Percentiles rank a stretch among this genome's conserved stretches.
phyloP scores from a whole-genome alignment of 2,113 vertebrate genomes.

The Nothocercus nigrocapillus region DNA sequence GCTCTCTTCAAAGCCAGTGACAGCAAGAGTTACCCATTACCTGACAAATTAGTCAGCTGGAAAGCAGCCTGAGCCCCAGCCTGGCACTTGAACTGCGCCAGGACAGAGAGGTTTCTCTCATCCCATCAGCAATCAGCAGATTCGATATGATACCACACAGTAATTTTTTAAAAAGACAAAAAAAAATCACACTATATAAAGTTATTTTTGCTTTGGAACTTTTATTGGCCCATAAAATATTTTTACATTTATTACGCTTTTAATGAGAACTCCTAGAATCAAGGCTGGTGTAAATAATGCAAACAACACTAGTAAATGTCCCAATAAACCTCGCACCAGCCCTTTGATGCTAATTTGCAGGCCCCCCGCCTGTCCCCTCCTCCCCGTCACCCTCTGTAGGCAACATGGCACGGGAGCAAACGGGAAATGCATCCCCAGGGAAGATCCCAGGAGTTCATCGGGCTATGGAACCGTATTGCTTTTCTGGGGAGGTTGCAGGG shows the following conservation, averaged over 20 bases:
- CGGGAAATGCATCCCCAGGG: background rate
- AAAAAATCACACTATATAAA: slow-evolving; percentile 78
- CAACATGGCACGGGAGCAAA: slow-evolving; percentile 13
- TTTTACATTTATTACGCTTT: slow-evolving; percentile 86
- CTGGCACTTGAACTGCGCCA: background rate
- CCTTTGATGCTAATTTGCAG: slow-evolving; percentile 84
- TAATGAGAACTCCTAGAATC: slow-evolving; percentile 86
- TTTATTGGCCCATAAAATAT: slow-evolving; percentile 85
- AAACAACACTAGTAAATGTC: slow-evolving; percentile 84
- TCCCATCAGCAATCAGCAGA: slow-evolving; percentile 63
- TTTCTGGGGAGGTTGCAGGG: no score
- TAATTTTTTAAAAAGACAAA: slow-evolving; percentile 68
- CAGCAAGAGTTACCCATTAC: background rate
- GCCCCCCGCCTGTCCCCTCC: slow-evolving; percentile 70
- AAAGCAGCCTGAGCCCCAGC: background rate
- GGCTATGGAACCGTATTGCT: no score
- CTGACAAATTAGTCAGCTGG: slow-evolving; percentile 18
- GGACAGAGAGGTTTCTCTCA: background rate
- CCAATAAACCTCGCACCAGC: slow-evolving; percentile 84
- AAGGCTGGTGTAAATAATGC: slow-evolving; percentile 85
- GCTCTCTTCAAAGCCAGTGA: background rate
- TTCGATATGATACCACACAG: slow-evolving; percentile 75
- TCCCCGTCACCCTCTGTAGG: slow-evolving; percentile 41
- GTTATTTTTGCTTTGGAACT: slow-evolving; percentile 84
- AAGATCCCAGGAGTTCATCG: background rate